Conservation (phyloP, 2,797 vertebrate species). For the Cichlasoma orientale region DNA sequence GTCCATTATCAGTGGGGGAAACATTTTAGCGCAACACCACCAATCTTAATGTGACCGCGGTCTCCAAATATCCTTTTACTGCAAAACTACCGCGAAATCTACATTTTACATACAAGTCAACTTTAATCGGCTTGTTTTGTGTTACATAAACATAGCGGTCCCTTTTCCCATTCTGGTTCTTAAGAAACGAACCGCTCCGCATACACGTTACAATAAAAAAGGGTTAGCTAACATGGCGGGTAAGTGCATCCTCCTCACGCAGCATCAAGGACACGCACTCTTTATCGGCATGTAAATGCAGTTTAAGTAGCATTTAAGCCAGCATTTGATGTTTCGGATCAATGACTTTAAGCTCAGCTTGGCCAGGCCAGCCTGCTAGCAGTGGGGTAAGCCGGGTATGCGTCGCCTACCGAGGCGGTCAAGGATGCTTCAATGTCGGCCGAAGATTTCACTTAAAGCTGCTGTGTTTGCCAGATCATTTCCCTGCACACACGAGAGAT, state of each 20-base stretch:
- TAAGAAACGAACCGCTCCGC: neutral
- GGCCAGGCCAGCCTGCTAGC: neutral
- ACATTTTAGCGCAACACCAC: neutral
- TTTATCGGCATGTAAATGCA: fast-evolving
- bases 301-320: fast-evolving
- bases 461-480: too few relatives aligned
- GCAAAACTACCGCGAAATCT: neutral
- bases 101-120: neutral
- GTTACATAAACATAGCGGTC: neutral
- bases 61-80: fast-evolving
- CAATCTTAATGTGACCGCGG: neutral
- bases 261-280: slow-evolving; percentile 26
- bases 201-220: neutral
- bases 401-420: slow-evolving; percentile 1
- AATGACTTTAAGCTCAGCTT: neutral
- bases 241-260: neutral
- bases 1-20: neutral
- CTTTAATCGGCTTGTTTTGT: neutral
- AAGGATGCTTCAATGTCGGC: slow-evolving; percentile 74
- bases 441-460: neutral
- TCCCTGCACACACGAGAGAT: fast-evolving
- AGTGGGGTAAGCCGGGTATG: neutral
- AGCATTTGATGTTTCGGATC: fast-evolving
- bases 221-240: slow-evolving; percentile 39
- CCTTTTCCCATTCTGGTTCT: neutral